Conservation (phyloP, 1,140 invertebrate species). For the Agraylea sexmaculata region DNA sequence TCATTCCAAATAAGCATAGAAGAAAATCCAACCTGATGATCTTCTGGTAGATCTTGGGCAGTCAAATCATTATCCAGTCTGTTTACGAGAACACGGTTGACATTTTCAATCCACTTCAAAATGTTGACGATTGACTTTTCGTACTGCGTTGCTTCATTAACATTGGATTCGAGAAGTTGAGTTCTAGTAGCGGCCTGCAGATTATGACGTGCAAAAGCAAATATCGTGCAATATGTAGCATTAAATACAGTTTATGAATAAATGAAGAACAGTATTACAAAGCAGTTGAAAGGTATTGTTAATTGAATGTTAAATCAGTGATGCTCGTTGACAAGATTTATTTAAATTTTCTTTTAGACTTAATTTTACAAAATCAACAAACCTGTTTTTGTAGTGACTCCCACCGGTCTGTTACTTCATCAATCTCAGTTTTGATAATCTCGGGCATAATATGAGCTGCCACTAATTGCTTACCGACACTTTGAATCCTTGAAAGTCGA, state of each 20-base stretch:
- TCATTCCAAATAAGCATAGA: background rate
- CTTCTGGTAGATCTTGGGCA: slow-evolving; percentile 68
- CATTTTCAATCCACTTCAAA: slow-evolving; percentile 63
- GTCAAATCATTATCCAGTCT: slow-evolving; percentile 67
- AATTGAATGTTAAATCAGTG: background rate
- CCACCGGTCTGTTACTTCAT: slow-evolving; percentile 55
- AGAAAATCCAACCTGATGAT: slow-evolving; percentile 53
- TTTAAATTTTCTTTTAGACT: slow-evolving; percentile 6
- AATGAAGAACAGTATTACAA: too few relatives aligned
- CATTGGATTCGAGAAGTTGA: slow-evolving; percentile 58
- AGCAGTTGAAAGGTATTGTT: background rate
- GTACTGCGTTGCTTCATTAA: slow-evolving; percentile 65
- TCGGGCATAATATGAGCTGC: slow-evolving; percentile 65
- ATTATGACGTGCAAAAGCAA: too few relatives aligned
- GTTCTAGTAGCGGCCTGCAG: slow-evolving; percentile 59
- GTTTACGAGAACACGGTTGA: slow-evolving; percentile 57
- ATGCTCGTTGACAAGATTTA: background rate
- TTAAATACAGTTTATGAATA: too few relatives aligned
- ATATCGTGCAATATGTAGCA: too few relatives aligned
- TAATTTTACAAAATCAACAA: slow-evolving; percentile 10
- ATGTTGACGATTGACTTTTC: slow-evolving; percentile 65
- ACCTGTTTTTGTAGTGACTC: slow-evolving; percentile 54
- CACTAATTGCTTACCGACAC: slow-evolving; percentile 60
- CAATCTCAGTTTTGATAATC: slow-evolving; percentile 57
- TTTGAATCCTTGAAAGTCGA: slow-evolving; percentile 60